These are phyloP conservation scores for Turritopsis rubra DNA, from an alignment of 30 jellyfish, hydroid and myxozoan genomes.

Conservation along the genomic window DNA sequence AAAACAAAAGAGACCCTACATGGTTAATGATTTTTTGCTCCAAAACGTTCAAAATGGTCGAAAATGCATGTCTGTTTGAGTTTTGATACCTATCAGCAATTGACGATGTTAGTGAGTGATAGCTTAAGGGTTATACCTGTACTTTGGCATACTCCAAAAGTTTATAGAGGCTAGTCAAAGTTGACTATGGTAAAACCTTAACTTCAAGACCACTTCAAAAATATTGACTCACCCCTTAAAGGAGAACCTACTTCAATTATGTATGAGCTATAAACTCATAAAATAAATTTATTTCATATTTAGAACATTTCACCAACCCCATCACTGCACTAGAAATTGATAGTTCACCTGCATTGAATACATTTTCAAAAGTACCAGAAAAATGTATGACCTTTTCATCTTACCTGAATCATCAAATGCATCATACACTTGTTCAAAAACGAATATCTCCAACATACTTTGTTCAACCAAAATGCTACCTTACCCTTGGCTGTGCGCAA, in stretches of 20 bases:
- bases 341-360: neutral
- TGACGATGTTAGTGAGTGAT: too few species aligned
- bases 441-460: neutral
- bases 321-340: neutral
- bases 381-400: neutral
- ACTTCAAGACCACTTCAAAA: too few species aligned
- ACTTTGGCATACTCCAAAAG: too few species aligned
- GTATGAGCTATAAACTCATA: neutral
- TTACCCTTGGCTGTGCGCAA: neutral
- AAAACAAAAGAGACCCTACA: too few species aligned
- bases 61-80: too few species aligned
- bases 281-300: neutral
- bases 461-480: neutral
- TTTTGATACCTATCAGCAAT: too few species aligned
- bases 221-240: too few species aligned
- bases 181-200: too few species aligned
- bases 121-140: too few species aligned
- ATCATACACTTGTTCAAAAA: conserved; percentile 13
- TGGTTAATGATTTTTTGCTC: too few species aligned
- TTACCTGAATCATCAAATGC: neutral
- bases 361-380: neutral
- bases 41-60: too few species aligned
- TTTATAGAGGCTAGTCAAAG: too few species aligned
- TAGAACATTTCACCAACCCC: neutral
- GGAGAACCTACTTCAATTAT: neutral